Evolutionary conservation across 2,797 vertebrate genomes (phyloP).

Genomic region (Dermochelys coriacea): DNA sequence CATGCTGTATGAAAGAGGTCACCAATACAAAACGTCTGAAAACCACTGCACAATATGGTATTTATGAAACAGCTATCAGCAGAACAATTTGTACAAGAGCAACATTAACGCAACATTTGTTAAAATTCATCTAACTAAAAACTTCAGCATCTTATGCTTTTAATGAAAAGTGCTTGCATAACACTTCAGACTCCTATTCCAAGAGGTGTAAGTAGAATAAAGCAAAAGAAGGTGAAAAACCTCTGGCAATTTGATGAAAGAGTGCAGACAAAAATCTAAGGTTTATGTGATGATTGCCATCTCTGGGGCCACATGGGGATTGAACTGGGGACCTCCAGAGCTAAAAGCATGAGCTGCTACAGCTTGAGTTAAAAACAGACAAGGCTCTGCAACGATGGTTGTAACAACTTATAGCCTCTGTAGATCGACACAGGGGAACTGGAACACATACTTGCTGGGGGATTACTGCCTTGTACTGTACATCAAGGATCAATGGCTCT

Average conservation of each 20-base stretch:
- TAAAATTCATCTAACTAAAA: neutral
- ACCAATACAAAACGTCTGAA: too few species aligned
- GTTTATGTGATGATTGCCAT: neutral
- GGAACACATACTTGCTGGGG: neutral
- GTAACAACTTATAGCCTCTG: neutral
- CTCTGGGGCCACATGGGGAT: neutral
- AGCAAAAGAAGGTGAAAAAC: neutral
- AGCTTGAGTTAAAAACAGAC: neutral
- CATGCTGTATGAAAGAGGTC: too few species aligned
- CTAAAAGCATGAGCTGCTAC: neutral
- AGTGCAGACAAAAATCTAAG: constrained; percentile 30
- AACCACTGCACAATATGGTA: neutral
- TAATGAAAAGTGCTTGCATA: neutral
- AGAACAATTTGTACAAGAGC: neutral
- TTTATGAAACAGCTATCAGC: neutral
- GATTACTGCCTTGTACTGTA: constrained; percentile 13
- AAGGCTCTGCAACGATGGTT: neutral
- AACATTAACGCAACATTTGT: neutral
- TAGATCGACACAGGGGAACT: neutral
- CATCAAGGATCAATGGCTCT: constrained; percentile 3
- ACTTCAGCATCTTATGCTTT: neutral
- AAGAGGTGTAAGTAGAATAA: constrained; percentile 52
- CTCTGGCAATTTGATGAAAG: constrained; percentile 4
- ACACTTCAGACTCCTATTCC: neutral
- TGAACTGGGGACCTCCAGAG: neutral